Base-by-base conservation (phyloP, 2,113 vertebrate species). In the Campylomormyrus tamandua region DNA sequence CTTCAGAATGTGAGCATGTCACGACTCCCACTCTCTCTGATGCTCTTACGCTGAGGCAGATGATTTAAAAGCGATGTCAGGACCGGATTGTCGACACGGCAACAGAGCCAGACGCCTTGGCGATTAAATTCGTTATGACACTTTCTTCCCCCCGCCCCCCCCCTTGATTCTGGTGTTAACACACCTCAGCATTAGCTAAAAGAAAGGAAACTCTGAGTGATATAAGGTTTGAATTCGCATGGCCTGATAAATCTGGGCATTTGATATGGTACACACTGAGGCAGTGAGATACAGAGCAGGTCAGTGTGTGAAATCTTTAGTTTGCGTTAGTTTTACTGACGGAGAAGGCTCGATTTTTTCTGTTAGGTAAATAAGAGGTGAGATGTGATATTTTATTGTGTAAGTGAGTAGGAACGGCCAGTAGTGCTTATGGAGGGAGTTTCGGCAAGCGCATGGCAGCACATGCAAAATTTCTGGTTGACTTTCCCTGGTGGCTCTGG, bases 21-120 rank as follows among this genome's bases (percentile, higher is more conserved):
- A 89, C 52, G 86, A 91, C 93, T 90, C 90, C 92, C 92, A 74
- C 89, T 88, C 91, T 92, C 91, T 93, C 93, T 93, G 93, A 92
- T 91, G 84, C 70, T 91, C 52, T 56, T 92, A 87, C 91, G 90
- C 92, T 80, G 89, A 66, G 87, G 77, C 52, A 89, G 89, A 91
- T 77, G 74, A 52, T 90, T 94, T 90, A 90, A 91, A 93, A 93
- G 90, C 90, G 88, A 87, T 91, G 90, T 92, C 92, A 92, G 19
- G 62, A 92, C 90, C 87, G 89, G 89, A 91, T 90, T 56, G 90
- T 90, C 27, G 91, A 89, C 89, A 86, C 58, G 90, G 90, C 91
- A 94, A 92, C 91, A 89, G 49, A 50, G 90, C 89, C 88, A 92
- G 92, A 92, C 92, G 90, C 90, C 87, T 48, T 80, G 91, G 74